A percentile compares a stretch with the other conserved stretches of the same genome.
Evolutionary conservation across 2,797 vertebrate species (phyloP).

Genomic region (Neopelma chrysocephalum): DNA sequence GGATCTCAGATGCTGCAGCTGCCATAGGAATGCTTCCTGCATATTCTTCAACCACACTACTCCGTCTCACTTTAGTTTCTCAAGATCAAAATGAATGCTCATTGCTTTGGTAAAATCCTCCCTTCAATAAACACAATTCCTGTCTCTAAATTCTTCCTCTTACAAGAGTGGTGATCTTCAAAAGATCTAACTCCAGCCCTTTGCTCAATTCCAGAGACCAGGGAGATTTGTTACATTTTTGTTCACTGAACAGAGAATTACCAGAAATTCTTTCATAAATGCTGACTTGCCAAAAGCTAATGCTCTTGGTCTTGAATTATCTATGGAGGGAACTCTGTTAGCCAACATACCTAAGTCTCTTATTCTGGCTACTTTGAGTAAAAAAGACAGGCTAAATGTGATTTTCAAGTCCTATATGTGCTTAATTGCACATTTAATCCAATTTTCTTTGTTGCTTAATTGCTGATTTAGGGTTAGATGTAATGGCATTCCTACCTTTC

Average conservation of each 20-base stretch:
- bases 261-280: background rate
- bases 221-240: background rate
- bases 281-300: background rate
- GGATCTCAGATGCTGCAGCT: constrained; percentile 2
- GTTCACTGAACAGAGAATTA: background rate
- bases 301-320: background rate
- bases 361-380: background rate
- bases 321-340: background rate
- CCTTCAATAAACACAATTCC: background rate
- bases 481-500: background rate
- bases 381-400: background rate
- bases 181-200: background rate
- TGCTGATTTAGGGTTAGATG: background rate
- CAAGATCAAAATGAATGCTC: background rate
- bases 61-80: background rate
- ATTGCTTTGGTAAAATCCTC: background rate
- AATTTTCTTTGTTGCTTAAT: background rate
- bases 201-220: background rate
- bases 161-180: background rate
- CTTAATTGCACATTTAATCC: background rate
- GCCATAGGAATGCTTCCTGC: constrained; percentile 36
- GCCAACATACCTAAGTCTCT: background rate
- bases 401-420: background rate
- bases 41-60: background rate
- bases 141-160: background rate